phyloP scores from a whole-genome alignment of 2,888 invertebrate species.

The Coremacera marginata region DNA sequence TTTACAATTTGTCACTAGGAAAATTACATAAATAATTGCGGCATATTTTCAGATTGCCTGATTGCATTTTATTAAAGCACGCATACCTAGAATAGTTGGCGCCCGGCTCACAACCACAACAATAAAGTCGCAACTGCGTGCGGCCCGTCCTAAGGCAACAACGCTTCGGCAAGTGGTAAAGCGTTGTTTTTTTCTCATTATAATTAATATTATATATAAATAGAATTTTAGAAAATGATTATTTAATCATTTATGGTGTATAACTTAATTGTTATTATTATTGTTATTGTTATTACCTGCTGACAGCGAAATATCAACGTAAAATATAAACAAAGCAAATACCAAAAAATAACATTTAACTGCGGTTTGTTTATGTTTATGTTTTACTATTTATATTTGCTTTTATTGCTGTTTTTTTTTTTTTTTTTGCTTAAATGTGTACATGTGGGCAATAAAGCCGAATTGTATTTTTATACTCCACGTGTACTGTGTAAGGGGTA shows the following conservation, averaged over 20 bases:
- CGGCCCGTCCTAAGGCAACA: neutral
- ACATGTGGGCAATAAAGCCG: neutral
- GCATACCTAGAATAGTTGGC: no score
- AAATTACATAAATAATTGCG: no score
- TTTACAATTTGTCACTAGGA: no score
- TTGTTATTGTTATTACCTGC: constrained; percentile 16
- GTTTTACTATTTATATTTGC: neutral
- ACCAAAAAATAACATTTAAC: neutral
- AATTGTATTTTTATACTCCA: no score
- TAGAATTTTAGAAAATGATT: neutral
- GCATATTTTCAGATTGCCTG: no score
- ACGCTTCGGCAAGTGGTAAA: neutral
- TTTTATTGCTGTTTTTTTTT: no score
- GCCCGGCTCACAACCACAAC: no score
- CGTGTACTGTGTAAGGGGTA: no score
- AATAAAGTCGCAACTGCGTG: neutral
- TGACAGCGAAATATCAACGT: constrained; percentile 1
- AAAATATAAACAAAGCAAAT: neutral
- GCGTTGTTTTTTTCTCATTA: neutral
- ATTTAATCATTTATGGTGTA: neutral
- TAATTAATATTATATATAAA: constrained; percentile 10
- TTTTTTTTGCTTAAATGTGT: neutral
- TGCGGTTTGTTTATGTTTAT: neutral
- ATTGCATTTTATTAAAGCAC: no score
- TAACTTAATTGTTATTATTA: neutral